These are phyloP conservation scores for Drymonia ruficornis DNA, from an alignment of 2,888 invertebrate species.

Conservation along the genomic window DNA sequence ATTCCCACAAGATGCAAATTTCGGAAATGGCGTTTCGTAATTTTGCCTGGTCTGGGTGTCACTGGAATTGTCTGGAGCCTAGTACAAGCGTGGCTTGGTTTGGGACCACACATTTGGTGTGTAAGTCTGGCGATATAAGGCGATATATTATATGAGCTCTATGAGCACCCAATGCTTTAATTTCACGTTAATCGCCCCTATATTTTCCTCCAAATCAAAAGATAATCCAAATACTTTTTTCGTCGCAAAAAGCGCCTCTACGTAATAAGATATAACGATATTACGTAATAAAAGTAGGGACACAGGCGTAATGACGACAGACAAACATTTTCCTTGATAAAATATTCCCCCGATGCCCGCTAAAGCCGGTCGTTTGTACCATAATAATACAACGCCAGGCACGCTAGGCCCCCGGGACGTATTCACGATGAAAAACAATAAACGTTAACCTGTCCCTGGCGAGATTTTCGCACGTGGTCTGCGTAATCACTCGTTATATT, in stretches of 20 bases:
- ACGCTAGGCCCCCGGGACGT: slow-evolving; percentile 23
- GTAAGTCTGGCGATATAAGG: too few species aligned
- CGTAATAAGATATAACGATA: slow-evolving; percentile 16
- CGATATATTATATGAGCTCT: too few species aligned
- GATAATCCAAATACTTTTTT: too few species aligned
- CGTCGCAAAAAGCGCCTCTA: not conserved
- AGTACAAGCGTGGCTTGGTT: too few species aligned
- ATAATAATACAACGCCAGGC: slow-evolving; percentile 25
- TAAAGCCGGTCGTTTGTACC: slow-evolving; percentile 31
- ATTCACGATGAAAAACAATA: slow-evolving; percentile 49
- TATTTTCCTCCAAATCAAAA: too few species aligned
- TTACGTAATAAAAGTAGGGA: slow-evolving; percentile 14
- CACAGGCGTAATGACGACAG: slow-evolving; percentile 24
- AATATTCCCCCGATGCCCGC: slow-evolving; percentile 28
- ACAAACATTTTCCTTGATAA: slow-evolving; percentile 32
- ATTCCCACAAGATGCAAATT: too few species aligned
- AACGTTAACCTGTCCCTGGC: slow-evolving; percentile 40
- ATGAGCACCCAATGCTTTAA: too few species aligned
- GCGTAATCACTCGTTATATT: slow-evolving; percentile 23
- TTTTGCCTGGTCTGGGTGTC: too few species aligned
- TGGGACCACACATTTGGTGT: too few species aligned
- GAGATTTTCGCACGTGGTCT: slow-evolving; percentile 23
- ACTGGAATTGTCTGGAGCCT: too few species aligned
- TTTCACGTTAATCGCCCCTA: too few species aligned
- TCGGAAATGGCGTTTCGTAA: too few species aligned